phyloP scores from a whole-genome alignment of 2,888 invertebrate genomes.

The Leucoma salicis region DNA sequence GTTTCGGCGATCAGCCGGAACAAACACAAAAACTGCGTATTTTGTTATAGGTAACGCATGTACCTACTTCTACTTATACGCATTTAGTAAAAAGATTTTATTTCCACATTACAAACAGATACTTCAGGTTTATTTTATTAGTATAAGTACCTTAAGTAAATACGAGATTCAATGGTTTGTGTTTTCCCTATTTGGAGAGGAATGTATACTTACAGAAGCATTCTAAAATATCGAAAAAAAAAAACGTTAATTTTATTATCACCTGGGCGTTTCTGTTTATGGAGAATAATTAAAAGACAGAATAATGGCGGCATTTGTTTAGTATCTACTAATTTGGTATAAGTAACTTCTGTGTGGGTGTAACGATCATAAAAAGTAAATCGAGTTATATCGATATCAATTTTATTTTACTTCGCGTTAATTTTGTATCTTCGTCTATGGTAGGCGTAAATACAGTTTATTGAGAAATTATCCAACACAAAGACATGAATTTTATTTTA shows the following conservation, averaged over 20 bases:
- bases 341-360: constrained; percentile 35
- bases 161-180: background rate
- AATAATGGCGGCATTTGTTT: constrained; percentile 28
- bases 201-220: constrained; percentile 7
- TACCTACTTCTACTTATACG: too few species aligned
- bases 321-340: constrained; percentile 32
- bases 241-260: constrained; percentile 36
- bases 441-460: constrained; percentile 31
- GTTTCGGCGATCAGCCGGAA: too few species aligned
- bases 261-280: constrained; percentile 30
- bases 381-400: constrained; percentile 11
- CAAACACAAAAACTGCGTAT: too few species aligned
- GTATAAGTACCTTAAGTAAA: too few species aligned
- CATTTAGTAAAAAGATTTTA: too few species aligned
- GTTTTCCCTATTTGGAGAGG: background rate
- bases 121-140: too few species aligned
- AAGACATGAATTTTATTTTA: constrained; percentile 33
- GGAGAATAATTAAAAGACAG: constrained; percentile 37
- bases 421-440: constrained; percentile 7
- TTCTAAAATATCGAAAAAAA: constrained; percentile 24
- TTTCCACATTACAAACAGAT: too few species aligned
- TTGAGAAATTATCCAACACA: constrained; percentile 26
- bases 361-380: constrained; percentile 21
- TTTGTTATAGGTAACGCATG: too few species aligned
- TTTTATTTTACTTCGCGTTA: constrained; percentile 4